Percentiles rank a stretch among this genome's conserved stretches.
Evolutionary conservation across 2,797 vertebrate species (phyloP).

Genomic region (Siniperca obscura): DNA sequence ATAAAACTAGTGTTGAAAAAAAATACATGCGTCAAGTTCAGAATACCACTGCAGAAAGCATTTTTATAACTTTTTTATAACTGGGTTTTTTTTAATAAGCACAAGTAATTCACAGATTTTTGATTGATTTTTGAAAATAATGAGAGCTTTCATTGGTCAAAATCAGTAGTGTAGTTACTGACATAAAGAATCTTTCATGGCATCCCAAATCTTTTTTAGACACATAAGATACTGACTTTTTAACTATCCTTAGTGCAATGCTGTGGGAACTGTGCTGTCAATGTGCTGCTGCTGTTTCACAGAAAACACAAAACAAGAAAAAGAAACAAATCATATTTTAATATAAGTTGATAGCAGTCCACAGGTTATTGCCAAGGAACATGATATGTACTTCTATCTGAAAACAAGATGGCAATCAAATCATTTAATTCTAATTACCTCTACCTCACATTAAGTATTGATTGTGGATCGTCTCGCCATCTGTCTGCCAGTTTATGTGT

Average conservation of each 20-base stretch:
- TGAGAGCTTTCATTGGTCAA: not conserved
- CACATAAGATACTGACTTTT: not conserved
- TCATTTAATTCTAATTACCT: not conserved
- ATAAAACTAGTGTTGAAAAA: not conserved
- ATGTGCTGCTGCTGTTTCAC: constrained; percentile 20
- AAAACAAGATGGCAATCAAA: constrained; percentile 15
- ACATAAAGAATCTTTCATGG: not conserved
- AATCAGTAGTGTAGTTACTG: not conserved
- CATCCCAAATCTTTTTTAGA: not conserved
- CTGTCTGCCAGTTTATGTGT: not conserved
- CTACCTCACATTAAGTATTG: constrained; percentile 30
- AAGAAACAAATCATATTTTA: not conserved
- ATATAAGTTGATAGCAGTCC: not conserved
- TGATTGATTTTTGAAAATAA: not conserved
- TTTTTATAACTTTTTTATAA: constrained; percentile 14
- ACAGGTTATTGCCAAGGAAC: not conserved
- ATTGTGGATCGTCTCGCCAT: constrained; percentile 17
- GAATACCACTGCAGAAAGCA: not conserved
- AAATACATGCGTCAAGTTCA: not conserved
- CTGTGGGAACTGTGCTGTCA: constrained; percentile 26
- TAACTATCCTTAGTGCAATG: not conserved
- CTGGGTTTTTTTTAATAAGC: not conserved
- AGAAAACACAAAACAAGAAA: constrained; percentile 1
- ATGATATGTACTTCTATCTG: not conserved
- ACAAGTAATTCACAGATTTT: not conserved